Evolutionary conservation across 1,140 invertebrate genomes (phyloP), one percentile per base, ranked within the genome.

Genomic region (Megathymus violae): DNA sequence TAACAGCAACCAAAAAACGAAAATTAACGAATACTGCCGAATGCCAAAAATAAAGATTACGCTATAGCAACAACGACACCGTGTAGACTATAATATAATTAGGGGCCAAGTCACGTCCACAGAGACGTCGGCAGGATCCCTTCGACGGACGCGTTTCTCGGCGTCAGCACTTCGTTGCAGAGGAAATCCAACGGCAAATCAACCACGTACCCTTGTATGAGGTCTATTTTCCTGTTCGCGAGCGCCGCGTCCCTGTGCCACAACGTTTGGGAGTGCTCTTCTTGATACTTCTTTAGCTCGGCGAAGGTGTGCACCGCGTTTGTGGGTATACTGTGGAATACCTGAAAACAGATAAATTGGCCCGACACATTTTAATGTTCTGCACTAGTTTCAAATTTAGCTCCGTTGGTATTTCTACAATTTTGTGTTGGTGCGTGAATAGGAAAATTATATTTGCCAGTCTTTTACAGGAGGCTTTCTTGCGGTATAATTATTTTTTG

Each of bases 141-240:
- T 88, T 98, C 97, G 78, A 97, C 96, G 43, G 96, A 95, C 46
- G 94, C 94, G 31, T 94, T 93, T 51, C 94, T 93, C 1, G 97
- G 97, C 16, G 95, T 96, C 14, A 98, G 91, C 46, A 93, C 93
- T 91, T 98, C 97, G 68, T 97, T 94, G 68, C 93, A 93, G 11
- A 99, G 93, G 86, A 99, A 99, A 54, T 96, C 91, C 15, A 98
- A 85, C 4, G 98, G 97, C 70, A 98, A 91, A 61, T 97, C 93
- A 0, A 99, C 97, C 51, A 99, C 82, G 85, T 97, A 93, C 15
- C 98, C 98, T 94, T 96, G 80, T 31, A 98, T 94, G 73, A 94
- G 93, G 50, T 93, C 91, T 34, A 98, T 89, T 85, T 94, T 93
- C 80, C 94, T 91, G 69, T 93, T 92, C 1, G 97, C 96, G 16